These are phyloP conservation scores for Eurytoma adleriae DNA, from an alignment of 2,888 invertebrate species.

Conservation along the genomic window DNA sequence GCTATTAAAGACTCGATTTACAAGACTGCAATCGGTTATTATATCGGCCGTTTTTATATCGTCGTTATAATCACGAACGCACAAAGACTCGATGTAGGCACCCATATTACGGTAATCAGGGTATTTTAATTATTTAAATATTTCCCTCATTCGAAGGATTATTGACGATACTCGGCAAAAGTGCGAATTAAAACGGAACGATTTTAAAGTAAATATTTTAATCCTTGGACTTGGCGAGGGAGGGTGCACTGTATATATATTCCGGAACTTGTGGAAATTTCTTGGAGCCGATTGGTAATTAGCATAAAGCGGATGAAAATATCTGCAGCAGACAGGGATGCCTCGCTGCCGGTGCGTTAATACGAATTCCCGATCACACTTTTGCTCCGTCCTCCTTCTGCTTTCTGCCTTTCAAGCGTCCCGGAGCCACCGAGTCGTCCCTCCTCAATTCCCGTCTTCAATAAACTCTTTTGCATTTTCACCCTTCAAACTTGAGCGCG, in stretches of 20 bases:
- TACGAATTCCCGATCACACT: conserved; percentile 59
- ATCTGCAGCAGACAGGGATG: conserved; percentile 65
- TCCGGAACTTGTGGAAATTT: conserved; percentile 1
- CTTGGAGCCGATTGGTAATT: conserved; percentile 64
- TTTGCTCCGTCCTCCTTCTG: conserved; percentile 2
- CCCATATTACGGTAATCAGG: too few relatives aligned
- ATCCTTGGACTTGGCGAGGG: background rate
- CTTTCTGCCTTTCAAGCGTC: conserved; percentile 19
- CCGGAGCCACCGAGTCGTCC: background rate
- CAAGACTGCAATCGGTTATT: conserved; percentile 13
- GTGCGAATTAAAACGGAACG: conserved; percentile 42
- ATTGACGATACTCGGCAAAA: background rate
- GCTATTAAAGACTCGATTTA: conserved; percentile 12
- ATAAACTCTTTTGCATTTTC: conserved; percentile 51
- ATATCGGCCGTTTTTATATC: background rate
- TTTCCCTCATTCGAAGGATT: too few relatives aligned
- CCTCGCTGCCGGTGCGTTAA: conserved; percentile 63
- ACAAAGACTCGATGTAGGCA: too few relatives aligned
- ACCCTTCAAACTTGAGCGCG: conserved; percentile 54
- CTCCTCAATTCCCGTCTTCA: conserved; percentile 29
- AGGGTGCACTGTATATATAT: background rate
- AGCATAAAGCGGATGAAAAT: conserved; percentile 67
- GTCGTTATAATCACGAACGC: background rate
- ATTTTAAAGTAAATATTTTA: conserved; percentile 39
- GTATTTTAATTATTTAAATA: too few relatives aligned